Conservation (phyloP, 2,797 vertebrate species). For the Scleropages formosus region DNA sequence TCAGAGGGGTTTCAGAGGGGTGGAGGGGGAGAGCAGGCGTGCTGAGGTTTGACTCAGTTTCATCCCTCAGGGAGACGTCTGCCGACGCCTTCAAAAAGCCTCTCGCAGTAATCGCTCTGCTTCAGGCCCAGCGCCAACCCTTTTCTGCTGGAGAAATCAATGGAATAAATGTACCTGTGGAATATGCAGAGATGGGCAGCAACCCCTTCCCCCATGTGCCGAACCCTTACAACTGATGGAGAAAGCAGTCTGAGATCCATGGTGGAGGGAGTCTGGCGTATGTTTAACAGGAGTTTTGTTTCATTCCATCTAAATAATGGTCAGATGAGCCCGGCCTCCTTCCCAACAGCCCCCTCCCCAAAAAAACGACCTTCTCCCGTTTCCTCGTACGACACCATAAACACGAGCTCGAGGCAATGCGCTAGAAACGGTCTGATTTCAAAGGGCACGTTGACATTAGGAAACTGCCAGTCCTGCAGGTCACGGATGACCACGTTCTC, state of each 20-base stretch:
- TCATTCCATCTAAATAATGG: constrained; percentile 19
- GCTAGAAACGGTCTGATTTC: not conserved
- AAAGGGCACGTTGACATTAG: not conserved
- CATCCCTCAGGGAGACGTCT: constrained; percentile 24
- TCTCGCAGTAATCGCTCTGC: constrained; percentile 42
- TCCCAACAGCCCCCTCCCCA: constrained; percentile 8
- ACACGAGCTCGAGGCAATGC: not conserved
- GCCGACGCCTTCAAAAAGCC: constrained; percentile 30
- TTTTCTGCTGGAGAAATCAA: constrained; percentile 43
- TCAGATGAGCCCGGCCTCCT: not conserved
- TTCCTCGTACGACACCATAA: constrained; percentile 21
- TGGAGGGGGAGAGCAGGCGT: not conserved
- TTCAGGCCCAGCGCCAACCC: constrained; percentile 44
- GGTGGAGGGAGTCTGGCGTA: constrained; percentile 23
- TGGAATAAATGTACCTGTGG: constrained; percentile 55
- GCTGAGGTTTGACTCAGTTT: constrained; percentile 34
- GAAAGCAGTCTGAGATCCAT: constrained; percentile 32
- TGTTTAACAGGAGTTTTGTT: constrained; percentile 28
- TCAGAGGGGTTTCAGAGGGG: not conserved
- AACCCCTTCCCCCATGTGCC: constrained; percentile 33
- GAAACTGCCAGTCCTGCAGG: not conserved
- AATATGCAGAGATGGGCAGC: constrained; percentile 48
- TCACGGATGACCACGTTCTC: not conserved
- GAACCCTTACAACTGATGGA: constrained; percentile 34
- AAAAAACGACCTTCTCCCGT: not conserved